phyloP scores from a whole-genome alignment of 2,797 vertebrate genomes.

The Tapirus indicus region DNA sequence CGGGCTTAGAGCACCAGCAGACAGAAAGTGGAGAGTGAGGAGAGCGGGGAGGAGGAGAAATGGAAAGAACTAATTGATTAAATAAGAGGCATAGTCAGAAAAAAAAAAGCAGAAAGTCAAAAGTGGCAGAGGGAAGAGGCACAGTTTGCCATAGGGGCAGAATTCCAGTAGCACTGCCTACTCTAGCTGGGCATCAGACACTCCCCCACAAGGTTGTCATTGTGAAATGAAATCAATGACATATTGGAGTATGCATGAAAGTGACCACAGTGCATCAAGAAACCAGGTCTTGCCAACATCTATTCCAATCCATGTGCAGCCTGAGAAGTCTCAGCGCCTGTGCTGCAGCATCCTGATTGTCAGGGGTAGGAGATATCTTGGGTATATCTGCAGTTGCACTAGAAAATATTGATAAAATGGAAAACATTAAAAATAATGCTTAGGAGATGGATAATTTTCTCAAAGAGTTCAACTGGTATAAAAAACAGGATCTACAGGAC shows the following conservation, averaged over 20 bases:
- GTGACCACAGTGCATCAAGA: background rate
- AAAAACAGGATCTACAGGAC: background rate
- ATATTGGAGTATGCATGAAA: too few species aligned
- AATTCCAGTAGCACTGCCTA: too few species aligned
- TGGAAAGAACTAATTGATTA: background rate
- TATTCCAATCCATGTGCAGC: background rate
- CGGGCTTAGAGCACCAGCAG: background rate
- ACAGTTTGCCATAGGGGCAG: background rate
- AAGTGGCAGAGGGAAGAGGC: background rate
- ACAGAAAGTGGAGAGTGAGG: background rate
- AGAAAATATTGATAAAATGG: background rate
- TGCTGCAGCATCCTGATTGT: background rate
- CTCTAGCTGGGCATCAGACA: too few species aligned
- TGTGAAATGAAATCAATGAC: background rate
- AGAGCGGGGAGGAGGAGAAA: accelerated
- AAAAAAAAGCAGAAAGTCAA: background rate
- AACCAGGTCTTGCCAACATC: background rate
- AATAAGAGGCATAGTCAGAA: background rate
- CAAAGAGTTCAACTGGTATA: background rate
- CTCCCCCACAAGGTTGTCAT: accelerated
- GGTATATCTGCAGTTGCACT: background rate
- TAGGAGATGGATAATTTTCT: background rate
- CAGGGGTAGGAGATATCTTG: background rate
- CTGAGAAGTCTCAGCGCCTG: background rate
- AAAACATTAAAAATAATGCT: background rate